Evolutionary conservation across 2,888 invertebrate species (phyloP), one percentile per base, ranked within the genome.

Genomic region (Lysandra coridon): DNA sequence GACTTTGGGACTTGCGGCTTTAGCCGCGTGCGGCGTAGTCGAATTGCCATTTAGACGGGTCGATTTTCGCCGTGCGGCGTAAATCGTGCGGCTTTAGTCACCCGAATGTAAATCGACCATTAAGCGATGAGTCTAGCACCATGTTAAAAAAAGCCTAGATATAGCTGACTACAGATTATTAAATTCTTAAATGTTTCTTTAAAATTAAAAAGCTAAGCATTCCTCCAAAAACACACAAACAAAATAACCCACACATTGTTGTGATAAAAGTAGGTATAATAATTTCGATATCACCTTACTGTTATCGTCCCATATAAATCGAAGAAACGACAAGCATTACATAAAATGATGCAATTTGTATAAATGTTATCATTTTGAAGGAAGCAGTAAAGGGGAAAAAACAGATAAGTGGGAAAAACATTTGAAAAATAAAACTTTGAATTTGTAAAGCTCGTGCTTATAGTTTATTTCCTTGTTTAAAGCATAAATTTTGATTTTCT

Each of bases 31-130:
- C 23, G 23, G 23, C 23, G 23, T 23, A 23, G 23, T 23, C 23
- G 23, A 23, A 23, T 0, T 23, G 23, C 23, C 23, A 23, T 23
- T 23, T 23, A 23, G 23, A 23, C 23, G 23, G 23, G 23, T 23
- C 23, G 23, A 23, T 23, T 23, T 23, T 23, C 83, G 84, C 85
- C 84, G 84, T 85, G 84, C 85, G 85, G 83, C 60, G 53, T 10
- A 40, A 69, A 69, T 49, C 60, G 44, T 40, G 62, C 60, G 33
- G 73, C 73, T 73, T 33, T 73, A 73, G 73, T 73, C 30, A 73
- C 73, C 73, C 73, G 30, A 23, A 23, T 23, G 23, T 23, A 23
- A 23, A 23, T 23, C 23, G 23, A 23, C 23, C 23, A 23, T 23
- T 23, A 23, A 23, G 23, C 23, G 23, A 23, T 23, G 23, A 23